A percentile compares a stretch with the other conserved stretches of the same genome.
Evolutionary conservation across 1,140 invertebrate species (phyloP).

Genomic region (Drosophila funebris): DNA sequence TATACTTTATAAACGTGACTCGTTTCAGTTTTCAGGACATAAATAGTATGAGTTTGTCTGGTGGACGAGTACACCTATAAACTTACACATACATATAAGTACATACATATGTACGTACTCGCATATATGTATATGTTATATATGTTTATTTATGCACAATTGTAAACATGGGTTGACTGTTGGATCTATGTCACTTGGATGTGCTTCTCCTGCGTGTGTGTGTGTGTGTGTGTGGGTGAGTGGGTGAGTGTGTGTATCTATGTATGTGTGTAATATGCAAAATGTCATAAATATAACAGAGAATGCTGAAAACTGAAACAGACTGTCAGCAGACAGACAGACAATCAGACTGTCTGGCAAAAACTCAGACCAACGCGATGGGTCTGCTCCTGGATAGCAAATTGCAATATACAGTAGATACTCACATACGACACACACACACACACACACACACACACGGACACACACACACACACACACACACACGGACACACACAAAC

Average conservation of each 20-base stretch:
- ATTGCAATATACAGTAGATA: slow-evolving; percentile 8
- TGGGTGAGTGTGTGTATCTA: background rate
- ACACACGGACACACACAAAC: background rate
- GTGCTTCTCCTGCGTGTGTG: background rate
- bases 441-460: background rate
- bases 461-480: background rate
- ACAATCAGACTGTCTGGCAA: background rate
- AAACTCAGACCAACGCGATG: slow-evolving; percentile 6
- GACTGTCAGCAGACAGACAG: slow-evolving; percentile 31
- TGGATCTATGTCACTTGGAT: slow-evolving; percentile 37
- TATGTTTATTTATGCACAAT: slow-evolving; percentile 4
- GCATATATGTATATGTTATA: background rate
- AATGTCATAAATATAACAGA: slow-evolving; percentile 52
- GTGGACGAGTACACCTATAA: background rate
- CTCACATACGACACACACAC: background rate
- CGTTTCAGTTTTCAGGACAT: too few species aligned
- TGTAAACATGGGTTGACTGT: slow-evolving; percentile 28
- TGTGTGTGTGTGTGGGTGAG: background rate
- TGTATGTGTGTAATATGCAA: slow-evolving; percentile 35
- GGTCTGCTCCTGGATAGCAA: slow-evolving; percentile 3
- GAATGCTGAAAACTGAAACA: slow-evolving; percentile 38
- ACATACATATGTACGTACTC: too few species aligned
- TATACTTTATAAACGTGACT: too few species aligned
- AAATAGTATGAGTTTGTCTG: too few species aligned
- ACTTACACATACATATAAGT: too few species aligned